Conservation (phyloP, 2,888 invertebrate species). For the Girardia tigrina region DNA sequence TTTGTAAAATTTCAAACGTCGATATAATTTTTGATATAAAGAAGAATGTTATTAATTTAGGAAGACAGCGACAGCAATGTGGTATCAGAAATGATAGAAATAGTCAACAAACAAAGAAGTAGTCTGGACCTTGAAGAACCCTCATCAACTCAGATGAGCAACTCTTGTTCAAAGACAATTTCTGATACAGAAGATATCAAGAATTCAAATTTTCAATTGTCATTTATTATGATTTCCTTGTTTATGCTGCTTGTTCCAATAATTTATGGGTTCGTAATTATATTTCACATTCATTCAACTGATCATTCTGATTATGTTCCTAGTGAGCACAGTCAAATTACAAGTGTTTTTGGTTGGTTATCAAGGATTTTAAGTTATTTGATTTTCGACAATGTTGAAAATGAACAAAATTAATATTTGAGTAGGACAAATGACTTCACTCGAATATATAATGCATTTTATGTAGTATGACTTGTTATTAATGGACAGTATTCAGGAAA, state of each 20-base stretch:
- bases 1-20: too few relatives aligned
- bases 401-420: too few relatives aligned
- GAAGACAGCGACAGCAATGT: not conserved
- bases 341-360: not conserved
- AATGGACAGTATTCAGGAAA: too few relatives aligned
- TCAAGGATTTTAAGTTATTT: too few relatives aligned
- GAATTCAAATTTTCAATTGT: not conserved
- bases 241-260: not conserved
- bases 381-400: too few relatives aligned
- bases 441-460: too few relatives aligned
- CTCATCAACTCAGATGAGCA: not conserved
- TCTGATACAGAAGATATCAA: not conserved
- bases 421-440: too few relatives aligned
- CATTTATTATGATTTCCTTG: not conserved
- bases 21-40: too few relatives aligned
- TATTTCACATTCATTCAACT: not conserved
- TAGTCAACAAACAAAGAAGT: not conserved
- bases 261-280: not conserved
- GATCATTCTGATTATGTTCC: not conserved
- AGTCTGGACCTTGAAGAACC: not conserved
- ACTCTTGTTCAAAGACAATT: not conserved
- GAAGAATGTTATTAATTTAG: too few relatives aligned
- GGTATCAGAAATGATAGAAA: not conserved
- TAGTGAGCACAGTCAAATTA: not conserved
- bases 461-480: too few relatives aligned